Evolutionary conservation across 2,888 invertebrate genomes (phyloP), one percentile per base, ranked within the genome.

Genomic region (Acanthosepion pharaonis): DNA sequence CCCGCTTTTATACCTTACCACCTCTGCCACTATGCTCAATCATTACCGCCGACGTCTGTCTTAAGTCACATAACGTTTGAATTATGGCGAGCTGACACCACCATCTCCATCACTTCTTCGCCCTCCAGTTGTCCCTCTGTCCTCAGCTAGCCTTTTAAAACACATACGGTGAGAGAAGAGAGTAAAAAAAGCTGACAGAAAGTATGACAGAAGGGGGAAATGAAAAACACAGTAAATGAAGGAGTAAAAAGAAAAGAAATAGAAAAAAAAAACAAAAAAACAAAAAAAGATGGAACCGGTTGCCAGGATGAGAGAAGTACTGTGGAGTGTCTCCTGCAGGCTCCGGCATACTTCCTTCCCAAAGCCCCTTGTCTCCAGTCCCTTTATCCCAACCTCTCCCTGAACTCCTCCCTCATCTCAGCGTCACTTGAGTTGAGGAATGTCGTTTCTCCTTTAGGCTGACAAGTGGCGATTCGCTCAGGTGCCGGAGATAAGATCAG

Each of bases 381-480:
- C 59, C 59, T 23, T 4, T 33, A n/a, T 25, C n/a, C 15, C 78
- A 78, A 15, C 78, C n/a, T 9, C 15, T 15, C 78, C n/a, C 78
- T 18, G 15, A 78, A 11, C n/a, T 11, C 78, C n/a, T 18, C 78
- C 78, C n/a, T 33, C 78, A 18, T 78, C 78, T 78, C 78, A n/a
- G 8, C 78, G 15, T 78, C n/a, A 23, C 59, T 78, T 11, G n/a
- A n/a, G n/a, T 78, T 78, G 15, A 33, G 78, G 78, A 78, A 78
- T 78, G 78, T 33, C n/a, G 78, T 78, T 33, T 9, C n/a, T 11
- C 64, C 11, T 78, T 78, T 78, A 78, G 33, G 78, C 78, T 78
- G 78, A 78, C 78, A 78, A 78, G 78, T 78, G 78, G 78, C n/a
- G 78, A 78, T n/a, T 78, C 78, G 33, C n/a, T 78, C 78, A 78